A percentile compares a stretch with the other conserved stretches of the same genome.
phyloP scores from a whole-genome alignment of 2,797 vertebrate genomes.

The Cryptoblepharus egeriae region DNA sequence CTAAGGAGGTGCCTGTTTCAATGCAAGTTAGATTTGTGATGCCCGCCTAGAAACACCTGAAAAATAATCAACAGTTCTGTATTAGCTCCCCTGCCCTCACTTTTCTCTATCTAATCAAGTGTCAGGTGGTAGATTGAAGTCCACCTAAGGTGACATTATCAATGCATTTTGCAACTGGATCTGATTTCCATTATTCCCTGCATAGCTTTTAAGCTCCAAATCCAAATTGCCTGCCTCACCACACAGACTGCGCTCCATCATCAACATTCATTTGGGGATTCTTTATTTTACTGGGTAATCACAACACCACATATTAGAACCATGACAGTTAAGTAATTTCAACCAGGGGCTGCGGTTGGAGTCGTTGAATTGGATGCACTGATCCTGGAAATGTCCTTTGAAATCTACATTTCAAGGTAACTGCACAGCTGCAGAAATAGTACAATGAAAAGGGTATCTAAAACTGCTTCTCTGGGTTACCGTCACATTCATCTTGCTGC shows the following conservation, averaged over 20 bases:
- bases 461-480: not conserved
- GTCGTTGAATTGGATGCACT: constrained; percentile 46
- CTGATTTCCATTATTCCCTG: constrained; percentile 38
- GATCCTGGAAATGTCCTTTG: constrained; percentile 56
- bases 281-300: constrained; percentile 37
- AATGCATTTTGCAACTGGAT: constrained; percentile 27
- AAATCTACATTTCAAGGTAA: constrained; percentile 64
- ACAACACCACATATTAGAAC: constrained; percentile 12
- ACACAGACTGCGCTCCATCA: constrained; percentile 34
- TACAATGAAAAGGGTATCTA: constrained; percentile 18
- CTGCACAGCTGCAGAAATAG: not conserved
- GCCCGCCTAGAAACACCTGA: not conserved
- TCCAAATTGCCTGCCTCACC: constrained; percentile 52
- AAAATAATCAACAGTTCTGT: constrained; percentile 5
- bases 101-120: constrained; percentile 17
- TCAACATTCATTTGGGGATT: constrained; percentile 39
- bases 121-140: not conserved
- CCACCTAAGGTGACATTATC: not conserved
- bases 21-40: too few species aligned
- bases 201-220: constrained; percentile 43
- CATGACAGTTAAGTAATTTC: constrained; percentile 42
- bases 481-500: constrained; percentile 20
- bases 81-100: not conserved
- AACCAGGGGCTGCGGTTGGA: constrained; percentile 26
- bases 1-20: too few species aligned